Evolutionary conservation across 1,140 invertebrate species (phyloP).

Genomic region (Caerostris extrusa): DNA sequence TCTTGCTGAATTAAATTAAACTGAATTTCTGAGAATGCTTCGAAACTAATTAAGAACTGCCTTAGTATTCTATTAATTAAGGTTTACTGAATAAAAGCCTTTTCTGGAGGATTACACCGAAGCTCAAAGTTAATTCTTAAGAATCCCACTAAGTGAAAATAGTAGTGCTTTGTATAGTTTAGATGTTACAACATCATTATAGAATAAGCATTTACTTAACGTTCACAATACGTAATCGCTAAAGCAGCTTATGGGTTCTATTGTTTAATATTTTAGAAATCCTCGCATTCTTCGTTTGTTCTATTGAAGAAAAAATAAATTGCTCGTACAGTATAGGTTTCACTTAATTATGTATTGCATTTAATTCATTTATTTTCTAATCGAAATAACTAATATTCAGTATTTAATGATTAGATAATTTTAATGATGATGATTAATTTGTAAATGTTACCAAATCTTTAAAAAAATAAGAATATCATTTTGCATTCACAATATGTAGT

Average conservation of each 20-base stretch:
- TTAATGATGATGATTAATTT: too few relatives aligned
- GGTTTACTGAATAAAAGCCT: constrained; percentile 41
- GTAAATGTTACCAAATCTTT: too few relatives aligned
- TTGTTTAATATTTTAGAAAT: neutral
- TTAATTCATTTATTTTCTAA: too few relatives aligned
- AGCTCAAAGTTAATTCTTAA: constrained; percentile 34
- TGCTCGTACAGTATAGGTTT: too few relatives aligned
- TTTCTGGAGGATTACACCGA: constrained; percentile 30
- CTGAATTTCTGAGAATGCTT: constrained; percentile 37
- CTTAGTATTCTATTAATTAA: constrained; percentile 44
- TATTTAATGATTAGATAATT: too few relatives aligned
- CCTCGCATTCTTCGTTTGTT: too few relatives aligned
- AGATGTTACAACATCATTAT: neutral
- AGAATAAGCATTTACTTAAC: constrained; percentile 6
- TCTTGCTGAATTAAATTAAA: constrained; percentile 42
- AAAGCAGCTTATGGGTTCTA: neutral
- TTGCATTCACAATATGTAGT: too few relatives aligned
- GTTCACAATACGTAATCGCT: neutral
- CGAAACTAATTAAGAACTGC: constrained; percentile 43
- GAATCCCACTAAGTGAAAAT: constrained; percentile 23
- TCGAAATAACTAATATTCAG: too few relatives aligned
- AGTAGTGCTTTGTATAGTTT: neutral
- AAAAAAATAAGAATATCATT: too few relatives aligned
- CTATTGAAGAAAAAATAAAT: too few relatives aligned
- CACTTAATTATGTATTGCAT: too few relatives aligned